A percentile compares a stretch with the other conserved stretches of the same genome.
Conservation (phyloP, 2,113 vertebrate genomes). For the Anser brachyrhynchus region DNA sequence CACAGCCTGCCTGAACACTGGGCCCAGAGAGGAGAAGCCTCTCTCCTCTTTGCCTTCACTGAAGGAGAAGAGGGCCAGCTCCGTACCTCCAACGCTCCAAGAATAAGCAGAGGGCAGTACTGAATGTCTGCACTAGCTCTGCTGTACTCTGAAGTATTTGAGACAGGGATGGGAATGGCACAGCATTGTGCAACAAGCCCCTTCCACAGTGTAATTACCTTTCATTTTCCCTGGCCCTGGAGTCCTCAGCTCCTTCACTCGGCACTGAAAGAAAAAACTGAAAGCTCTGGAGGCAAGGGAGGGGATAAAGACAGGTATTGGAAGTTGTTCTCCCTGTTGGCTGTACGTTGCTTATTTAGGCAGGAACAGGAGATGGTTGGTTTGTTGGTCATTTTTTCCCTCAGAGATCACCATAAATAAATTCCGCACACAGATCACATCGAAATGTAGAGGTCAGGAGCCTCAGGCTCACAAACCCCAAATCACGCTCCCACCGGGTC, state of each 20-base stretch:
- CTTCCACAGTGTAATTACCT: constrained; percentile 9
- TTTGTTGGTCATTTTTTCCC: background rate
- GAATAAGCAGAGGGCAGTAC: background rate
- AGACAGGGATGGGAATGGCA: background rate
- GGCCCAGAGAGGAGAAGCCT: background rate
- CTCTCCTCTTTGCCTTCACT: background rate
- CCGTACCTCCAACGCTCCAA: background rate
- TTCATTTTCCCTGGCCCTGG: constrained; percentile 8
- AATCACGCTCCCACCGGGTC: background rate
- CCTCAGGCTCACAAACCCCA: background rate
- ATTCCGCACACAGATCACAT: background rate
- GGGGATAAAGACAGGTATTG: background rate
- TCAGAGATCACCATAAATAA: background rate
- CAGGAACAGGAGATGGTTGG: background rate
- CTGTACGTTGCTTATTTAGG: background rate
- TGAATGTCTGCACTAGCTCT: background rate
- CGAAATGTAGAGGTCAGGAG: background rate
- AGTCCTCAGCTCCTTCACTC: constrained; percentile 14
- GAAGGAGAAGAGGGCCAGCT: background rate
- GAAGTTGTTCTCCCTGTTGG: constrained; percentile 33
- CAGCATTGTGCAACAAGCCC: background rate
- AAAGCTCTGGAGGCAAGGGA: constrained; percentile 53
- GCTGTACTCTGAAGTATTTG: background rate
- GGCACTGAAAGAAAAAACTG: constrained; percentile 6
- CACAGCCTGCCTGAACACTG: background rate